Evolutionary conservation across 2,113 vertebrate species (phyloP).

Genomic region (Pituophis catenifer): DNA sequence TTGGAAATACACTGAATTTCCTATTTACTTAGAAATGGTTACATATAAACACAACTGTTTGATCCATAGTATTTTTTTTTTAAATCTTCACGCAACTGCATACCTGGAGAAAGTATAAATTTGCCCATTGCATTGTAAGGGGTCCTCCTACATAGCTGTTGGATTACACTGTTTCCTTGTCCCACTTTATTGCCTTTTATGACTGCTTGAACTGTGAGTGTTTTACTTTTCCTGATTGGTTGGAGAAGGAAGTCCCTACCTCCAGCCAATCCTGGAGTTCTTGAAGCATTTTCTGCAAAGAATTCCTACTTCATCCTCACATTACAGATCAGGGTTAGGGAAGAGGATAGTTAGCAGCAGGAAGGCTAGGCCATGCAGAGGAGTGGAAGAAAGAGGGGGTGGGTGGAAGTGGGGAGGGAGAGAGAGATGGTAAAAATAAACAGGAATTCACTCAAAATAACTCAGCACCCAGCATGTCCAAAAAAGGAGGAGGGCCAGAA

Average conservation of each 20-base stretch:
- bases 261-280: rapidly evolving
- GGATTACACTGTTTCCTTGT: neutral
- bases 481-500: conserved; percentile 54
- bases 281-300: neutral
- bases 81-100: neutral
- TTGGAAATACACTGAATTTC: neutral
- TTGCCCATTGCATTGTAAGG: neutral
- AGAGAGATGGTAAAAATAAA: conserved; percentile 64
- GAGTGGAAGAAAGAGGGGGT: neutral
- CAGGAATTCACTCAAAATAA: conserved; percentile 67
- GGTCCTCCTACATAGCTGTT: neutral
- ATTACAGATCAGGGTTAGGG: neutral
- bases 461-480: conserved; percentile 49
- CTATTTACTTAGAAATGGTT: neutral
- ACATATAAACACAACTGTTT: neutral
- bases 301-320: neutral
- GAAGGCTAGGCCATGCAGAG: neutral
- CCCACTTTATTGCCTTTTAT: neutral
- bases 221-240: neutral
- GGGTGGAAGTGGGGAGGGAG: neutral
- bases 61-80: neutral
- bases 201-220: neutral
- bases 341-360: neutral
- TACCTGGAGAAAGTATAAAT: neutral
- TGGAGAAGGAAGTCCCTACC: neutral